Percentiles rank a stretch among this genome's conserved stretches.
Conservation (phyloP, 2,888 invertebrate genomes). For the Ephialtes manifestator region DNA sequence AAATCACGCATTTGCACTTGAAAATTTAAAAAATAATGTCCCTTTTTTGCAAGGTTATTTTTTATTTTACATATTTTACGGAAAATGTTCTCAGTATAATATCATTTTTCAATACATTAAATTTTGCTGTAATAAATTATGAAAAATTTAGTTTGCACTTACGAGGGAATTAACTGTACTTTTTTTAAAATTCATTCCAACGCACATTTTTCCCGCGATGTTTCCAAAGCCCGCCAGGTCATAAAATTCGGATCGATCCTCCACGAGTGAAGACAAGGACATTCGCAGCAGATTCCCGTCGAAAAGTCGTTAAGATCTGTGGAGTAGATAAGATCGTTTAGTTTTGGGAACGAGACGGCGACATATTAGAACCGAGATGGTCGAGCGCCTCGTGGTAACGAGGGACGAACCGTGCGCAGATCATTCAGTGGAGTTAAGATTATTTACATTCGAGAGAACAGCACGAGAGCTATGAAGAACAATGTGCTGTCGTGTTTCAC, state of each 20-base stretch:
- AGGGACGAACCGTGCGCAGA: constrained; percentile 58
- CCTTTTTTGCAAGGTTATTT: no score
- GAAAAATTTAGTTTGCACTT: not conserved
- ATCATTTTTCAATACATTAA: not conserved
- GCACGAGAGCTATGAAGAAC: constrained; percentile 13
- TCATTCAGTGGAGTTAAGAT: constrained; percentile 75
- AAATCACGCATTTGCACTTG: no score
- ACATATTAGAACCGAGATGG: constrained; percentile 32
- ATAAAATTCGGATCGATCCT: constrained; percentile 56
- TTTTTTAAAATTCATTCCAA: not conserved
- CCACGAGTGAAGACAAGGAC: constrained; percentile 5
- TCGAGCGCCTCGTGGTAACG: not conserved
- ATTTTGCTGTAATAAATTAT: not conserved
- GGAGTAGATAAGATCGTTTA: constrained; percentile 76
- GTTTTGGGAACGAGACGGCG: constrained; percentile 42
- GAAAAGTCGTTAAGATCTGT: constrained; percentile 73
- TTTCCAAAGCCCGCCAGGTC: constrained; percentile 17
- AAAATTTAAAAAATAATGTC: no score
- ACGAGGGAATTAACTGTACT: not conserved
- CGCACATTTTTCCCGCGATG: constrained; percentile 11
- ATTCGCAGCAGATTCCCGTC: constrained; percentile 56
- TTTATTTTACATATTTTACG: not conserved
- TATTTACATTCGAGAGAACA: not conserved
- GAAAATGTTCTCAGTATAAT: no score
- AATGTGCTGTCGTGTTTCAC: constrained; percentile 27